phyloP scores from a whole-genome alignment of 2,113 vertebrate species.

The Heterotilapia buettikoferi region DNA sequence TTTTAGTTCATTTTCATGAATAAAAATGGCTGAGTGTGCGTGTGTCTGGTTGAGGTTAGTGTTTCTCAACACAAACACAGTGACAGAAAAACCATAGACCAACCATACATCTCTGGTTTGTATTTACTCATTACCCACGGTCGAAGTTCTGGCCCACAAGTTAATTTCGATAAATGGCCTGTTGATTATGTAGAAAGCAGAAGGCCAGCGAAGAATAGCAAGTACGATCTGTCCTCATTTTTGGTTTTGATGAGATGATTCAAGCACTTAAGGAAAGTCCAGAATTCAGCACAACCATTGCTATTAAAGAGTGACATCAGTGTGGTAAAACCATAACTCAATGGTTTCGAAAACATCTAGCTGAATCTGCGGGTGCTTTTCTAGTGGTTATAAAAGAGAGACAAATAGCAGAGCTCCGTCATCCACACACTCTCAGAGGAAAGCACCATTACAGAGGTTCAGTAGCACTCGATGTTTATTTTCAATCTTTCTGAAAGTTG shows the following conservation, averaged over 20 bases:
- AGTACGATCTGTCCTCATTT: conserved; percentile 1
- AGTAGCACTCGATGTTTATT: conserved; percentile 23
- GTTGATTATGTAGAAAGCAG: conserved; percentile 21
- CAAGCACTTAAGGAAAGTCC: conserved; percentile 30
- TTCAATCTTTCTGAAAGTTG: neutral
- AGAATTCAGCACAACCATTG: conserved; percentile 41
- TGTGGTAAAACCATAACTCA: conserved; percentile 57
- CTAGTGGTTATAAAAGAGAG: conserved; percentile 51
- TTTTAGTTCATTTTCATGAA: neutral
- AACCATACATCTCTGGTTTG: neutral
- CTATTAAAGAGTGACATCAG: conserved; percentile 65
- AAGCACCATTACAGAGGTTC: conserved; percentile 1
- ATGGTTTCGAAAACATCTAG: conserved; percentile 47
- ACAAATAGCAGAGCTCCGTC: conserved; percentile 43
- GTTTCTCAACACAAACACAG: conserved; percentile 21
- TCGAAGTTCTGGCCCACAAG: neutral
- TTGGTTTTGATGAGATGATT: conserved; percentile 24
- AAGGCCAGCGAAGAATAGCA: neutral
- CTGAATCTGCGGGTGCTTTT: conserved; percentile 32
- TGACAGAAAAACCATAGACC: neutral
- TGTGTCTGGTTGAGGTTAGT: neutral
- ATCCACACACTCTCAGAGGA: conserved; percentile 23
- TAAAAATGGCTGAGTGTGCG: neutral
- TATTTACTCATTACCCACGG: conserved; percentile 1
- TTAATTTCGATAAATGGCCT: conserved; percentile 23